Base-by-base conservation (phyloP, 2,888 invertebrate genomes). In the Troides oblongomaculatus region DNA sequence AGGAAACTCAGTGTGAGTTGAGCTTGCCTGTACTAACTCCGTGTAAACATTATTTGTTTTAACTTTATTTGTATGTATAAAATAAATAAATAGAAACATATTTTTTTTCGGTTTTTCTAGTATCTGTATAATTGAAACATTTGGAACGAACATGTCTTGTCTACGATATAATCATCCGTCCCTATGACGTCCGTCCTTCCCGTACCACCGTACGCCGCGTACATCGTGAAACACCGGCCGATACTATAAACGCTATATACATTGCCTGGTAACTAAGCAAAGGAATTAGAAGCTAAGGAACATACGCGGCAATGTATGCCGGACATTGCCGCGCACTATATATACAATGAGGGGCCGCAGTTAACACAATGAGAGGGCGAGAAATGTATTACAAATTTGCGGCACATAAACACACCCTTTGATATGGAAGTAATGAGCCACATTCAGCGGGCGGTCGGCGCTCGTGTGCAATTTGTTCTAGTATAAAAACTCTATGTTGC, bases 401-500 rank as follows among this genome's bases (percentile, higher is more conserved):
- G 76, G 72, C 76, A 79, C 81, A 87, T 86, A 79, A 82, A 84
- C 84, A 89, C 87, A 90, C 82, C 91, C 92, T 87, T 82, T 80
- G 73, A 71, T 77, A 82, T 81, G 78, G 76, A 78, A 78, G 79
- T 90, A 90, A 92, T 88, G 90, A 92, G 79, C 79, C 77, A 77
- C 83, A 89, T 89, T 90, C 92, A 90, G 88, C 90, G 88, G 92
- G 92, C 82, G 88, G 90, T 82, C 83, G 84, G 87, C 86, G 77
- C 73, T 74, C 70, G 76, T 78, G 77, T 82, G 81, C 83, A 88
- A 89, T 90, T 90, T 88, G 82, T 78, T 76, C 72, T 78, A 77
- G 83, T 91, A 91, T 91, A 91, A 82, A 90, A 89, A 76, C 72
- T 73, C 72, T 70, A 72, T 69, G 67, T 63, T 65, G 75, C 71